Conservation (phyloP, 1,140 invertebrate species). For the Drosophila dunni region DNA sequence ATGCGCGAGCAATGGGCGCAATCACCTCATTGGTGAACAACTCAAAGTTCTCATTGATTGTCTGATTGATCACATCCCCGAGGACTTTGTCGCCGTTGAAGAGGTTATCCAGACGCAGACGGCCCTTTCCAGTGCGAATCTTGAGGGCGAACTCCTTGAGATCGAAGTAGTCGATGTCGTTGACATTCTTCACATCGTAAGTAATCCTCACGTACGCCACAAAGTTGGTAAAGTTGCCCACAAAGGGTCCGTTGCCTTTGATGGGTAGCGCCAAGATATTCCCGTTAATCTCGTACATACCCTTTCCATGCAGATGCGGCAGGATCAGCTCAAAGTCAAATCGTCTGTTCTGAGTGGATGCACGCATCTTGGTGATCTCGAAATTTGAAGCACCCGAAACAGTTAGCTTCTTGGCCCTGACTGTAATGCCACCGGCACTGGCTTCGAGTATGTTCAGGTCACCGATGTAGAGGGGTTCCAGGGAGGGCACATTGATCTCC, state of each 20-base stretch:
- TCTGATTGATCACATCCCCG: slow-evolving; percentile 87
- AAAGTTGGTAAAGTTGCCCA: slow-evolving; percentile 87
- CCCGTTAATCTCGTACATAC: slow-evolving; percentile 87
- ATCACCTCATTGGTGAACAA: slow-evolving; percentile 86
- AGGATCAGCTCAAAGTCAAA: slow-evolving; percentile 86
- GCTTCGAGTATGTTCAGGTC: slow-evolving; percentile 86
- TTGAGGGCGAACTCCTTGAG: slow-evolving; percentile 86
- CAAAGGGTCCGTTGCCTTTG: slow-evolving; percentile 87
- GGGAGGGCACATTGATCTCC: slow-evolving; percentile 87
- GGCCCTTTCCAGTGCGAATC: slow-evolving; percentile 86
- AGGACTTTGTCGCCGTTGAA: slow-evolving; percentile 87
- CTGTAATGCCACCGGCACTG: slow-evolving; percentile 85
- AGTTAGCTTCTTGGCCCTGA: slow-evolving; percentile 86
- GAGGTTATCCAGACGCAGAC: slow-evolving; percentile 87
- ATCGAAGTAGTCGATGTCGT: slow-evolving; percentile 86
- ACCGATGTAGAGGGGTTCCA: slow-evolving; percentile 88
- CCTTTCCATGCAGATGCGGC: slow-evolving; percentile 86
- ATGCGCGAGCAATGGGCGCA: slow-evolving; percentile 86
- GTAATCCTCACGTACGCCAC: slow-evolving; percentile 85
- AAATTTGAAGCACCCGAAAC: slow-evolving; percentile 88
- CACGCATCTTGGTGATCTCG: slow-evolving; percentile 86
- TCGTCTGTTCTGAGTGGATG: slow-evolving; percentile 84
- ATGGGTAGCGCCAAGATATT: slow-evolving; percentile 87
- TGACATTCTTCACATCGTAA: slow-evolving; percentile 84
- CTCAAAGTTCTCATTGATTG: slow-evolving; percentile 88